phyloP scores from a whole-genome alignment of 2,113 vertebrate genomes.

The Pyrgilauda ruficollis region DNA sequence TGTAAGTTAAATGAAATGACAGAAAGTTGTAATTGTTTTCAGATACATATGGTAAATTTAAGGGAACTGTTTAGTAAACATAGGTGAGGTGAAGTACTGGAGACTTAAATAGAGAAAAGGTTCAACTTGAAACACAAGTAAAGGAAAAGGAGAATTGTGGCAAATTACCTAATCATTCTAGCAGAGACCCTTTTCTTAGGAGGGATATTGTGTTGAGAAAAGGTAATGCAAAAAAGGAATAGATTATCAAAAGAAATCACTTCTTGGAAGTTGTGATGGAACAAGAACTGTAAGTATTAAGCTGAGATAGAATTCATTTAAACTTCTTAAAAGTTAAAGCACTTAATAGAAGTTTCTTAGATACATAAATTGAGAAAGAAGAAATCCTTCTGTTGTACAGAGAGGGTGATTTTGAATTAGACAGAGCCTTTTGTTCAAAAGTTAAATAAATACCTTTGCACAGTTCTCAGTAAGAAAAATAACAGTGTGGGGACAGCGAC shows the following conservation, averaged over 20 bases:
- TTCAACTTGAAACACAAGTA: neutral
- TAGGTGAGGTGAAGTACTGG: neutral
- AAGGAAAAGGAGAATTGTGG: neutral
- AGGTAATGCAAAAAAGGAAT: neutral
- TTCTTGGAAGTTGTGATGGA: neutral
- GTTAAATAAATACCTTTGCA: neutral
- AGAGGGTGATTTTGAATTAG: neutral
- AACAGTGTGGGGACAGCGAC: neutral
- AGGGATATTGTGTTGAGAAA: neutral
- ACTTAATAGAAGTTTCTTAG: neutral
- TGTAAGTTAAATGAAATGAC: neutral
- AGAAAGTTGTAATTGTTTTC: neutral
- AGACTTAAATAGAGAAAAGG: neutral
- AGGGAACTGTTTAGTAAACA: neutral
- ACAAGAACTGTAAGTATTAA: neutral
- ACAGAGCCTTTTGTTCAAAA: neutral
- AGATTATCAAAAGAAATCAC: neutral
- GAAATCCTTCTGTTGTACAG: neutral
- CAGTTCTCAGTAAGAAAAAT: neutral
- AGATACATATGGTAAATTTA: neutral
- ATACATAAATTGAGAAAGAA: neutral
- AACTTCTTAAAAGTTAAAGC: neutral
- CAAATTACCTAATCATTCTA: neutral
- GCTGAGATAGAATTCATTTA: neutral
- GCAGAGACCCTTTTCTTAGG: neutral